Base-by-base conservation (phyloP, 2,797 vertebrate species). In the Nyctalus aviator region DNA sequence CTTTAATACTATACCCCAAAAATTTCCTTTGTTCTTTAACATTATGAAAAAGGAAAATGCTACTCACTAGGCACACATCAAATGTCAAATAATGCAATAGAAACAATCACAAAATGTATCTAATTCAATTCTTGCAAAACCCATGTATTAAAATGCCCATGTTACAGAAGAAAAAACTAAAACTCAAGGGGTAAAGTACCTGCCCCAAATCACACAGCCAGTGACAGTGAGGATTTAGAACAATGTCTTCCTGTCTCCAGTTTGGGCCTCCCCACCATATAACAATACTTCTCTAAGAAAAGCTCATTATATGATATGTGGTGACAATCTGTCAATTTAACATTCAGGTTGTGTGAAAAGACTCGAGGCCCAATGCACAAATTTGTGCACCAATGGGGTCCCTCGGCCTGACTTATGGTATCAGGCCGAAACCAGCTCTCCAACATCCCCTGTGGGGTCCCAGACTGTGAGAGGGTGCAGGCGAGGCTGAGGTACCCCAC, bases 1-100 rank as follows among this genome's bases (percentile, higher is more conserved):
- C 25, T 90, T 94, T 48, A 44, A 71, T 32, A 37, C 20, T 82
- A 53, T 82, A 53, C 21, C 21, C 81, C n/a, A 95, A 66, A 87
- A 66, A 87, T 81, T 72, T 18, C 13, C 32, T 46, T 90, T 88
- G 21, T 50, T 88, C 35, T 68, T 79, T 1, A 50, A 27, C 8
- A 4, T 78, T 37, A 35, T 59, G 3, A 2, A 57, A 41, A 73
- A 88, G 37, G 25, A 12, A 83, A 88, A 75, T 79, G 37, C 1
- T 66, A 17, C 48, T 94, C 18, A 77, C 44, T 75, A 75, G 50
- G 37, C 44, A 59, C 2, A 83, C 32, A 89, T 32, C 35, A 87
- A 88, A 20, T 78, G 27, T 17, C 35, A 94, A 75, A 21, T 57
- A 78, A 91, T 27, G 12, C 23, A 84, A 48, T 3, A 71, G 15